Base-by-base conservation (phyloP, 2,797 vertebrate genomes). In the Eulemur albifrons region DNA sequence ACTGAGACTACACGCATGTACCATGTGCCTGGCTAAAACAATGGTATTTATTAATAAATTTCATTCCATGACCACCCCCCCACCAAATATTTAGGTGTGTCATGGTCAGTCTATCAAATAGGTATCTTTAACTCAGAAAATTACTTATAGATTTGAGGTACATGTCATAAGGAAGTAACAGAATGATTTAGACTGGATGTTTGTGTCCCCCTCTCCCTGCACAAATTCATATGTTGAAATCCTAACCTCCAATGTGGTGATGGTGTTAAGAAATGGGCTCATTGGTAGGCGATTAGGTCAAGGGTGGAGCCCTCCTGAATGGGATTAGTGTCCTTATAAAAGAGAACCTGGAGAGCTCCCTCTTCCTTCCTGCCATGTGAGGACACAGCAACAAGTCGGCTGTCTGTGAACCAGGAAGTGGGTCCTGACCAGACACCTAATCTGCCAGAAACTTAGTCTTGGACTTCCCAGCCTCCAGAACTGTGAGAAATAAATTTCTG, bases 11-110 rank as follows among this genome's bases (percentile, higher is more conserved):
- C 61, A 63, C 0, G 30, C 61, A 63, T 63, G 30, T 7, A 17
- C 61, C 30, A 32, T 32, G 61, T 63, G 61, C 61, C 61, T 32
- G 61, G 30, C 27, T 63, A 63, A 32, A 90, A 63, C 15, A 59
- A 59, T 72, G 40, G 15, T 84, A 43, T 76, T 94, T 92, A 63
- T n/a, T 95, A 90, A 84, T 40, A 76, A 65, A 93, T 17, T 91
- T 88, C 90, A 12, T 61, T 80, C 43, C 20, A n/a, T 70, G 15
- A 5, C 21, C 23, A 1, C 14, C 7, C 4, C 61, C 30, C 5
- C 7, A 54, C 20, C 83, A 94, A 96, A 17, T 7, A 23, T 67
- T 52, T 79, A 84, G 84, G 32, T 38, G 48, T 84, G 57, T 48
- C 9, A 45, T 15, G 3, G 25, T 76, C 17, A 75, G 27, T 40